Evolutionary conservation across 1,140 invertebrate species (phyloP), one percentile per base, ranked within the genome.

Genomic region (Sycophaga agraensis): DNA sequence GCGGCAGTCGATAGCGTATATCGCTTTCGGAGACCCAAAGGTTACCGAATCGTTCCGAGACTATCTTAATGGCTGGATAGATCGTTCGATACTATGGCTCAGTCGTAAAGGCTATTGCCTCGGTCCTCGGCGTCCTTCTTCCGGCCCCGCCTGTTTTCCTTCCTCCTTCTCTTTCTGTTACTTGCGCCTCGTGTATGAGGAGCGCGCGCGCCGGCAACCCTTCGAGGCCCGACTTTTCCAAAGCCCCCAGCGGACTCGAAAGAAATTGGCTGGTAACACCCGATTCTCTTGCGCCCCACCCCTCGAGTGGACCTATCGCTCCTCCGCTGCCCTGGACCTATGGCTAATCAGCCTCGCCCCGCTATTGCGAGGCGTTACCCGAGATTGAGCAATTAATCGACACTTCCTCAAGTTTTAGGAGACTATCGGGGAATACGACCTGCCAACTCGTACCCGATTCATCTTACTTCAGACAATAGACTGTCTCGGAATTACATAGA

Each of bases 51-150:
- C 79, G 77, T 81, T 80, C 69, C 72, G 69, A 80, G 79, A 81
- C 79, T 81, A 81, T 81, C 79, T 81, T 80, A 81, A 81, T 78
- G 75, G 79, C 65, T 70, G 77, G 73, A 81, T 80, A 79, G 79
- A 80, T 81, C 78, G 79, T 81, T 81, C 73, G 76, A 80, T 81
- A 78, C 76, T 81, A 81, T 79, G 76, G 75, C 75, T 76, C 70
- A 80, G 77, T 80, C 79, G 77, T 81, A 79, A 81, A 81, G 74
- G 77, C 77, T 80, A 81, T 80, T 80, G 78, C 78, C 75, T 69
- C 70, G 37, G 17, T 21, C 68, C 48, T 31, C 59, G 28, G 11
- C 28, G n/a, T 11, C 28, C 28, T 46, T 50, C 53, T 42, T 40
- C 5, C 24, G 28, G 42, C 57, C 50, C 50, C 50, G 17, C 34